Evolutionary conservation across 2,113 vertebrate species (phyloP), one percentile per base, ranked within the genome.

Genomic region (Micromys minutus): DNA sequence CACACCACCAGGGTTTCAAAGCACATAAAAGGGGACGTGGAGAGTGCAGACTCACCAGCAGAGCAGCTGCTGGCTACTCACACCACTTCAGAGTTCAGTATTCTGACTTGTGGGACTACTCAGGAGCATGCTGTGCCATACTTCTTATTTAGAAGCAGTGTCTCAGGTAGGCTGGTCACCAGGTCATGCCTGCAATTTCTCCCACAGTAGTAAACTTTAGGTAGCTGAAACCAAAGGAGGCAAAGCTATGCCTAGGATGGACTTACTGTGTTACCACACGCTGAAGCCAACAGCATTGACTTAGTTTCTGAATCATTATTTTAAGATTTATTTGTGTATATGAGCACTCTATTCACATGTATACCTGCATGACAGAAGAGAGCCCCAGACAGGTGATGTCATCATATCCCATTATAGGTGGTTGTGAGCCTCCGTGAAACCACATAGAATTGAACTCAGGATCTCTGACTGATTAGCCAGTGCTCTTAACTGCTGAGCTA

Each of bases 301-400:
- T 97, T 77, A 26, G 55, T 45, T 97, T 94, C 69, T 89, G 55
- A 96, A 76, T 10, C 87, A 83, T 24, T 67, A 34, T 67, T 67
- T 67, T 67, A 67, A 67, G 31, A 67, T 67, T 34, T 67, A 67
- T 67, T 67, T 34, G 6, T 67, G 31, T 67, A 67, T 67, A 36
- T 34, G 65, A 67, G 65, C 65, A 67, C 13, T 34, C 13, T 34
- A 67, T 16, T 34, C 34, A 31, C 31, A 67, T 67, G 11, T 34
- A 16, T 67, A 5, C 65, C 65, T 67, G 31, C 13, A 67, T 16
- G 31, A 67, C 31, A 7, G 65, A 67, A 67, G 12, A 67, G 31
- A 67, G 65, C 65, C 15, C 34, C 31, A 15, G 65, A 67, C 12
- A 34, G 61, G 26, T 29, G 31, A 16, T 34, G 31, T 67, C 65